Percentiles rank a stretch among this genome's conserved stretches.
These are phyloP conservation scores for Acanthosepion esculentum DNA, from an alignment of 2,888 invertebrate genomes.

Conservation along the genomic window DNA sequence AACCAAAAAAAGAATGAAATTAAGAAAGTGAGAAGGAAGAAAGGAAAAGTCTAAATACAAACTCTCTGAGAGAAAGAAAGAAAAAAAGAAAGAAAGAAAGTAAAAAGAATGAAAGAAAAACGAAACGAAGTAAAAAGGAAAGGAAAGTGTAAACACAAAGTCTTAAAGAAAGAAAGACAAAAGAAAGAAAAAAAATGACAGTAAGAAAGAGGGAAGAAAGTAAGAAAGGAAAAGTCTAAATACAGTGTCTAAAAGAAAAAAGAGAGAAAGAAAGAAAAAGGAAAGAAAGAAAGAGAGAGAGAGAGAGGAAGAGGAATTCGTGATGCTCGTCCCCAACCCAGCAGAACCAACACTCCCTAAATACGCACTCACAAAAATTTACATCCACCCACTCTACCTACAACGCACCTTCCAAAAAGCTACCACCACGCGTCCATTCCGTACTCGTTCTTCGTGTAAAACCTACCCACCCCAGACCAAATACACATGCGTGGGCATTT, in stretches of 20 bases:
- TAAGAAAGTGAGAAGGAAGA: neutral
- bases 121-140: neutral
- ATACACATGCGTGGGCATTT: neutral
- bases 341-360: neutral
- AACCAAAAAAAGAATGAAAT: neutral
- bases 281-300: neutral
- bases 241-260: neutral
- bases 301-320: neutral
- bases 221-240: neutral
- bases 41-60: neutral
- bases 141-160: neutral
- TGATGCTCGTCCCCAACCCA: neutral
- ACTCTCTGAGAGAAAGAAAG: too few relatives aligned
- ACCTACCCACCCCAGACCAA: neutral
- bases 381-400: neutral
- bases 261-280: neutral
- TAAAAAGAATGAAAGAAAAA: neutral
- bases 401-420: conserved; percentile 4
- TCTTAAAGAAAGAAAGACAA: neutral
- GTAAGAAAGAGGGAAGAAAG: neutral
- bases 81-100: too few relatives aligned
- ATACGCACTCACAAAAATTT: neutral
- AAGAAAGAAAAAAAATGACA: neutral
- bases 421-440: neutral
- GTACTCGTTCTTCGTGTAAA: too few relatives aligned